Base-by-base conservation (phyloP, 2,113 vertebrate species). In the Phylloscopus whistleri region DNA sequence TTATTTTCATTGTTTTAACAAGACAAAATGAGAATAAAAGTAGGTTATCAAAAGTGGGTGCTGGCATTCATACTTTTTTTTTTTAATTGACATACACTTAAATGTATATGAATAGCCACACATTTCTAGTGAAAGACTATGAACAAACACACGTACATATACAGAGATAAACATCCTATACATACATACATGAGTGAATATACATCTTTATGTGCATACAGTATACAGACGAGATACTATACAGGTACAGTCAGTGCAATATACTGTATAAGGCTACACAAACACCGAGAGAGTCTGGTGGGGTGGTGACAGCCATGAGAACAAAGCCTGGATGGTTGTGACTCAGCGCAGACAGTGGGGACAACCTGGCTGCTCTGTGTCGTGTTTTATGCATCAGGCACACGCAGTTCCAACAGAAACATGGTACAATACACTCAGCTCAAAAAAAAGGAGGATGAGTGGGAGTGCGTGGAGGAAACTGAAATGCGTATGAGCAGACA, bases 1-100 rank as follows among this genome's bases (percentile, higher is more conserved):
- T 96, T 92, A 95, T 97, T 97, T 97, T 79, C 77, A 85, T 95
- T 58, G 79, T 89, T 90, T 94, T 66, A 95, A 96, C 89, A 97
- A 77, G 92, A 96, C 90, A 95, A 91, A 97, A 84, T 95, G 92
- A 95, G 87, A 84, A 73, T 67, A 97, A 97, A 96, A 92, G 87
- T 75, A 79, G 81, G 69, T 88, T 97, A 95, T 94, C 89, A 96
- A 95, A 97, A 96, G 75, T 79, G 75, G 72, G 30, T 89, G 80
- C 89, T 97, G 95, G 88, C 88, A 93, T 94, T 86, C 92, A 82
- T 90, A 94, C 82, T 30, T 84, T 13, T 49, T 55, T 59, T 23
- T 55, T 96, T 70, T 53, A 90, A 88, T 87, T 46, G 81, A 89
- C 85, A 93, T 67, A 93, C 88, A 80, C 48, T 63, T 86, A 94